These are phyloP conservation scores for Cassiopea andromeda DNA, from an alignment of 30 jellyfish, hydroid and myxozoan species.

Conservation along the genomic window DNA sequence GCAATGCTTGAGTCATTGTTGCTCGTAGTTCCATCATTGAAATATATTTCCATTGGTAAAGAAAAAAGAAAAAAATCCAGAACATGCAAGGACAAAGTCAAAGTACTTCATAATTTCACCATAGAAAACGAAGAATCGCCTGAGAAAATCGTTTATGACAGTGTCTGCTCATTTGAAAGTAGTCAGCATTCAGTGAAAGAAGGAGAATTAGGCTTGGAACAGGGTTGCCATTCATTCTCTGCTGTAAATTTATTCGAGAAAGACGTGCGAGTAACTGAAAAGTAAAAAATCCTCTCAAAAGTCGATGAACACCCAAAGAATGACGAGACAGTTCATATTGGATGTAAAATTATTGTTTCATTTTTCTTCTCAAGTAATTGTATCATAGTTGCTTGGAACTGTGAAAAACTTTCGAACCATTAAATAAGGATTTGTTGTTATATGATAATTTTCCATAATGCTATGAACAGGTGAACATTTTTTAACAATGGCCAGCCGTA, in stretches of 20 bases:
- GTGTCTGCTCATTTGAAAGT: neutral
- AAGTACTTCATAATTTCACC: neutral
- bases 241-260: neutral
- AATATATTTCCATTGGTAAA: constrained; percentile 9
- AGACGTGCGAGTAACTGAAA: constrained; percentile 9
- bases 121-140: constrained; percentile 3
- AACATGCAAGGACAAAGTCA: neutral
- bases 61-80: neutral
- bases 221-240: constrained; percentile 2
- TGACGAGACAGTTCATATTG: neutral
- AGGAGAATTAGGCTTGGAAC: neutral
- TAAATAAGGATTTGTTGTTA: too few relatives aligned
- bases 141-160: constrained; percentile 3
- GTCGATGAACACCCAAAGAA: constrained; percentile 36
- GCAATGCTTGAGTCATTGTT: constrained; percentile 57
- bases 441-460: too few relatives aligned
- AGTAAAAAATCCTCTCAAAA: constrained; percentile 35
- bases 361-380: too few relatives aligned
- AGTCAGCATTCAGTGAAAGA: neutral
- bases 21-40: constrained; percentile 51
- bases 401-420: too few relatives aligned
- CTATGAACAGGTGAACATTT: too few relatives aligned
- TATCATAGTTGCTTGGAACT: too few relatives aligned
- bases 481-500: too few relatives aligned
- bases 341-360: too few relatives aligned